These are phyloP conservation scores for Theristicus caerulescens DNA, from an alignment of 2,113 vertebrate species.

Conservation along the genomic window DNA sequence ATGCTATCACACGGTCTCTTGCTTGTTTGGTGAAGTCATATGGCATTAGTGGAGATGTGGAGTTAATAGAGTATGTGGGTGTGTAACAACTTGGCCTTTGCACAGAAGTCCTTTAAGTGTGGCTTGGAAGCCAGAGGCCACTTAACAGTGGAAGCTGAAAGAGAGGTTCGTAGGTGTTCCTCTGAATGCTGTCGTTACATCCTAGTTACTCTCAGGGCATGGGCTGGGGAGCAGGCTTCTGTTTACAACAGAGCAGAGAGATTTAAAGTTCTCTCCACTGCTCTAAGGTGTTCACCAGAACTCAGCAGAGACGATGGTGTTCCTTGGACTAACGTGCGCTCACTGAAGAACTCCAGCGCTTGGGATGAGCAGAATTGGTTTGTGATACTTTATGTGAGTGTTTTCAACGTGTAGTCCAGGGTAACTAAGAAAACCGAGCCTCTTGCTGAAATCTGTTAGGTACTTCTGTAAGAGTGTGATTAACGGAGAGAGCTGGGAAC, in stretches of 20 bases:
- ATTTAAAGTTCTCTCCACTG: neutral
- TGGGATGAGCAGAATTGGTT: rapidly evolving
- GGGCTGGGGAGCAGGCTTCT: neutral
- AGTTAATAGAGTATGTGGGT: neutral
- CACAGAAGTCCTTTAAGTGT: neutral
- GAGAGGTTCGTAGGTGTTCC: neutral
- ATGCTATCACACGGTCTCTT: neutral
- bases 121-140: neutral
- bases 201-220: rapidly evolving
- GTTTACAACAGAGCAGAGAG: neutral
- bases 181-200: neutral
- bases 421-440: rapidly evolving
- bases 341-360: neutral
- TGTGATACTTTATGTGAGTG: rapidly evolving
- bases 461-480: rapidly evolving
- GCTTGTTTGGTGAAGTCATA: neutral
- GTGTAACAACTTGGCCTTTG: neutral
- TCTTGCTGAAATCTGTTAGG: rapidly evolving
- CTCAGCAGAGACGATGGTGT: rapidly evolving
- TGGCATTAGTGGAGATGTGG: rapidly evolving
- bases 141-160: neutral
- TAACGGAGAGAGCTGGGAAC: rapidly evolving
- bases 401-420: neutral
- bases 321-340: neutral
- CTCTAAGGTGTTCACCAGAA: rapidly evolving